Conservation (phyloP, 2,797 vertebrate species). For the Sardinella longiceps region DNA sequence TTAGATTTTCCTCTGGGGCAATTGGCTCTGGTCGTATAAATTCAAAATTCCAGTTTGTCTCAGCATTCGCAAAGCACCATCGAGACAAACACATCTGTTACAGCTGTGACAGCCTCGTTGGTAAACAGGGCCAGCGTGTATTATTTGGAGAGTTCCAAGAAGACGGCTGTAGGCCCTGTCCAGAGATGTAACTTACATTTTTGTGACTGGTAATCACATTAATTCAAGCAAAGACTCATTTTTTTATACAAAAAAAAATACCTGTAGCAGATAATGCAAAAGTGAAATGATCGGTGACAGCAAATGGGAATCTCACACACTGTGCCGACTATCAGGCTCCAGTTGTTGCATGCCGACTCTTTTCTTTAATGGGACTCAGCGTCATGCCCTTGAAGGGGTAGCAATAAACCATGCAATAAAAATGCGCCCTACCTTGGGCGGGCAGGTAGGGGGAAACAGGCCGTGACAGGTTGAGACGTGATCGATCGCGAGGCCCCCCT, state of each 20-base stretch:
- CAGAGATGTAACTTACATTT: constrained; percentile 21
- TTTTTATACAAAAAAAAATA: not conserved
- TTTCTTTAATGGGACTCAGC: constrained; percentile 17
- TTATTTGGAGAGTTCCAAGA: constrained; percentile 25
- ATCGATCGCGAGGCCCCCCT: not conserved
- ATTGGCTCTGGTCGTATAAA: constrained; percentile 49
- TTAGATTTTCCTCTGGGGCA: constrained; percentile 46
- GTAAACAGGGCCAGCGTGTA: constrained; percentile 47
- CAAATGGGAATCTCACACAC: constrained; percentile 27
- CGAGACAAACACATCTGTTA: constrained; percentile 27
- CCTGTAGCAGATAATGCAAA: constrained; percentile 34
- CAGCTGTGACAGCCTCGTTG: constrained; percentile 40
- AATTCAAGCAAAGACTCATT: constrained; percentile 29
- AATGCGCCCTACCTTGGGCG: constrained; percentile 35
- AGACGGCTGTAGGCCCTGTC: not conserved
- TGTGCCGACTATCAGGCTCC: not conserved
- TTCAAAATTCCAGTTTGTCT: constrained; percentile 38
- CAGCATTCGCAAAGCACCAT: constrained; percentile 50
- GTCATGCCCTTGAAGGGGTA: constrained; percentile 43
- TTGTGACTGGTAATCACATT: constrained; percentile 46
- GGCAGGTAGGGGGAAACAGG: constrained; percentile 45
- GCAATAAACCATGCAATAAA: constrained; percentile 58
- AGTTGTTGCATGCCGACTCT: constrained; percentile 1
- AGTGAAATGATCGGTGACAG: constrained; percentile 52
- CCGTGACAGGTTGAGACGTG: constrained; percentile 45